Percentiles rank a stretch among this genome's conserved stretches.
Conservation (phyloP, 2,113 vertebrate species). For the Motacilla alba region DNA sequence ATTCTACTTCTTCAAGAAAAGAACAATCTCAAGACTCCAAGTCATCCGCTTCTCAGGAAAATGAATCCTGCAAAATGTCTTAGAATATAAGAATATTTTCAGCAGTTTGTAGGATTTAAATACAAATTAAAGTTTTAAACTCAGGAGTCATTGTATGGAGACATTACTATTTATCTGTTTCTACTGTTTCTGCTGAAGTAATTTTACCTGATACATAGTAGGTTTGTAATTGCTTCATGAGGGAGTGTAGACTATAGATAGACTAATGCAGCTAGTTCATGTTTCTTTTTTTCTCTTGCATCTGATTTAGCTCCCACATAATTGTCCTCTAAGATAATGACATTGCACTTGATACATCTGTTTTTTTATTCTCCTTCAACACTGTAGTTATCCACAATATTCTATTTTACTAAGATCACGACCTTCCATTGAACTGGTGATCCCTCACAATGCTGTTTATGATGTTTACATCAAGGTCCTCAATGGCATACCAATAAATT, state of each 20-base stretch:
- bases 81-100: not conserved
- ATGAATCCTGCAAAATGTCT: not conserved
- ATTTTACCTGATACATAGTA: not conserved
- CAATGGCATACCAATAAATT: not conserved
- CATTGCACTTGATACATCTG: not conserved
- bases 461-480: not conserved
- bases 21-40: not conserved
- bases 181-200: not conserved
- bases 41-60: not conserved
- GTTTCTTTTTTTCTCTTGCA: not conserved
- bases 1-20: not conserved
- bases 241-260: not conserved
- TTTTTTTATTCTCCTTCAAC: not conserved
- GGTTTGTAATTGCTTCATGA: not conserved
- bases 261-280: not conserved
- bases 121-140: not conserved
- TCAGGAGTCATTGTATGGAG: not conserved
- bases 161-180: not conserved
- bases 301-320: not conserved
- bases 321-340: not conserved
- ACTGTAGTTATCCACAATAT: not conserved
- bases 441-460: not conserved
- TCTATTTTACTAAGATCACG: not conserved
- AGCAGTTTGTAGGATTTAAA: not conserved
- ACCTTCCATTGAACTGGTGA: not conserved